These are phyloP conservation scores for Unio pictorum DNA, from an alignment of 2,888 invertebrate genomes.

Conservation along the genomic window DNA sequence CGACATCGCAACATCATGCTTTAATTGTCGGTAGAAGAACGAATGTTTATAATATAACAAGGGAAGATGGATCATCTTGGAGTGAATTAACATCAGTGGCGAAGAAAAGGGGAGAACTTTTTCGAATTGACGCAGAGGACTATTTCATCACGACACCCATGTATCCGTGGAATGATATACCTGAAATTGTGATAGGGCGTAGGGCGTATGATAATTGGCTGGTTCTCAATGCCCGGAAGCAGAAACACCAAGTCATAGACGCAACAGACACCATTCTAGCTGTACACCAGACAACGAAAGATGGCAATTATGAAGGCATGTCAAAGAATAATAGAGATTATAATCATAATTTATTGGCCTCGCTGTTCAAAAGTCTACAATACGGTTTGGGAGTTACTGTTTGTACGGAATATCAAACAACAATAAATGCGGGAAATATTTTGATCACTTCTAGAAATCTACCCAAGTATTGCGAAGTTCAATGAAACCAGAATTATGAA, in stretches of 20 bases:
- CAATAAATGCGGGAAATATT: too few species aligned
- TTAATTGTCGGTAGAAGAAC: too few species aligned
- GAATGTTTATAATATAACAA: too few species aligned
- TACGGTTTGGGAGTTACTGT: slow-evolving; percentile 47
- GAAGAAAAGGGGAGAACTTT: slow-evolving; percentile 43
- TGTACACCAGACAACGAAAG: slow-evolving; percentile 58
- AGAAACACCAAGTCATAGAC: slow-evolving; percentile 49
- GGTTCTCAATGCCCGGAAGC: slow-evolving; percentile 45
- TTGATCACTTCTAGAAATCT: too few species aligned
- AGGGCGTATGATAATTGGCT: slow-evolving; percentile 63
- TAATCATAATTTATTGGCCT: slow-evolving; percentile 44
- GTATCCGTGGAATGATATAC: slow-evolving; percentile 57
- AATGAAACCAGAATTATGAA: too few species aligned
- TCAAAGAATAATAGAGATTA: slow-evolving; percentile 41
- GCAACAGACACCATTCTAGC: slow-evolving; percentile 51
- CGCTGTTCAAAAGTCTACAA: slow-evolving; percentile 39
- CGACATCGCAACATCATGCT: neutral
- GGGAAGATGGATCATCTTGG: slow-evolving; percentile 16
- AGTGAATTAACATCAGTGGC: slow-evolving; percentile 30
- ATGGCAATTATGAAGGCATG: slow-evolving; percentile 53
- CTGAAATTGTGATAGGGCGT: slow-evolving; percentile 60
- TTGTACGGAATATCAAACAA: slow-evolving; percentile 34
- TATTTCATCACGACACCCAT: slow-evolving; percentile 52
- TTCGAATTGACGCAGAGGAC: slow-evolving; percentile 54
- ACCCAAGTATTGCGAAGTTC: too few species aligned